A percentile compares a stretch with the other conserved stretches of the same genome.
Evolutionary conservation across 1,140 invertebrate species (phyloP).

Genomic region (Heliothis subflexa): DNA sequence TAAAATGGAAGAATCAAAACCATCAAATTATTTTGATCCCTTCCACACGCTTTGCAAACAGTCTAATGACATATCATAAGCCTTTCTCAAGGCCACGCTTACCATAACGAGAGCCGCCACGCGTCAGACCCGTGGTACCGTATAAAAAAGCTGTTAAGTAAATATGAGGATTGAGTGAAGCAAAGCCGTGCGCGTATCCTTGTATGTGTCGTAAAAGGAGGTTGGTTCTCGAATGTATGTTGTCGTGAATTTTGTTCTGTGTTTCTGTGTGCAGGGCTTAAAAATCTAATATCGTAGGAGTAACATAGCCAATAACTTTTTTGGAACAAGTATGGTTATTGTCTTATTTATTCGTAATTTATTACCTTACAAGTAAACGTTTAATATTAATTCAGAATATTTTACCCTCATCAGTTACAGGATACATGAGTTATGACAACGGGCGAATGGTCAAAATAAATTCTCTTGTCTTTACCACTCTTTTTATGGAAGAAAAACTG

Average conservation of each 20-base stretch:
- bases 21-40: slow-evolving; percentile 5
- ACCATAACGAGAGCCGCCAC: slow-evolving; percentile 2
- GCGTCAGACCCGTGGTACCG: neutral
- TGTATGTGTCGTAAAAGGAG: slow-evolving; percentile 29
- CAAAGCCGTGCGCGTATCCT: neutral
- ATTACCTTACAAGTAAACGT: no score
- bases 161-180: slow-evolving; percentile 31
- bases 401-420: no score
- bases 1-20: slow-evolving; percentile 1
- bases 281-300: no score
- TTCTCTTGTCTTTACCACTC: no score
- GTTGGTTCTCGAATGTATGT: neutral
- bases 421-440: no score
- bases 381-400: no score
- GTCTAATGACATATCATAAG: slow-evolving; percentile 21
- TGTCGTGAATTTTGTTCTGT: neutral
- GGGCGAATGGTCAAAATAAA: no score
- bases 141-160: slow-evolving; percentile 46
- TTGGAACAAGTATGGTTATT: no score
- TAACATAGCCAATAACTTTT: no score
- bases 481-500: no score
- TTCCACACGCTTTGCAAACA: neutral
- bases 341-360: no score
- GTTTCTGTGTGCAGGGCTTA: no score
- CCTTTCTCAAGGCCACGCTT: slow-evolving; percentile 15